phyloP scores from a whole-genome alignment of 2,888 invertebrate genomes.

The Aleiodes alternator region DNA sequence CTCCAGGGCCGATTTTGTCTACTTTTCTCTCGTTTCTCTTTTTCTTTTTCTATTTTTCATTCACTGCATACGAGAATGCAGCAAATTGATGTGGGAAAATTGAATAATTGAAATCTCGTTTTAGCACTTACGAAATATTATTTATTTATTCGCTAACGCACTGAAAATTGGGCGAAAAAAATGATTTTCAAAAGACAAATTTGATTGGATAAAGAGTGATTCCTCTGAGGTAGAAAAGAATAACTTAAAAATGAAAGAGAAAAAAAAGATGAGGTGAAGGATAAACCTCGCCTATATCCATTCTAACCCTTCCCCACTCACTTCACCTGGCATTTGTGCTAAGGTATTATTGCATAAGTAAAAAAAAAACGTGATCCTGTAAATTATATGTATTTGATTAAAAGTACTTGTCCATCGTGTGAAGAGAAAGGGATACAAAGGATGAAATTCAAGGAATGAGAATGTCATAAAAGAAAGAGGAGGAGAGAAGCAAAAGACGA shows the following conservation, averaged over 20 bases:
- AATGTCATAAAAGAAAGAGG: neutral
- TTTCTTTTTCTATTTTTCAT: constrained; percentile 1
- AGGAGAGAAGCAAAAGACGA: constrained; percentile 23
- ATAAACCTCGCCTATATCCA: constrained; percentile 37
- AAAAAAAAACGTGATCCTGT: neutral
- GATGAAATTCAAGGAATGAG: constrained; percentile 6
- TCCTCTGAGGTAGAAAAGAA: neutral
- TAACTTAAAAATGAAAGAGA: neutral
- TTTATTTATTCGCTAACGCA: too few relatives aligned
- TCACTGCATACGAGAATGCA: neutral
- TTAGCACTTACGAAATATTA: neutral
- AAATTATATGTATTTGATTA: constrained; percentile 30
- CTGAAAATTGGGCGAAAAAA: too few relatives aligned
- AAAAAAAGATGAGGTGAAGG: constrained; percentile 46
- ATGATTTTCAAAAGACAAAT: too few relatives aligned
- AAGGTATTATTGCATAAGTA: constrained; percentile 25
- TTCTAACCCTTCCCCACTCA: constrained; percentile 59
- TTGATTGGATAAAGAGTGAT: neutral
- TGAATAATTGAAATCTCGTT: neutral
- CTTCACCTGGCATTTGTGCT: constrained; percentile 65
- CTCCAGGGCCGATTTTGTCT: neutral
- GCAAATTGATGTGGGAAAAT: neutral
- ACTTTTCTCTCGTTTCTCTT: neutral
- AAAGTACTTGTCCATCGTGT: constrained; percentile 4
- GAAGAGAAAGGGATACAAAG: neutral